A percentile compares a stretch with the other conserved stretches of the same genome.
phyloP scores from a whole-genome alignment of 2,113 vertebrate genomes.

The Lathamus discolor region DNA sequence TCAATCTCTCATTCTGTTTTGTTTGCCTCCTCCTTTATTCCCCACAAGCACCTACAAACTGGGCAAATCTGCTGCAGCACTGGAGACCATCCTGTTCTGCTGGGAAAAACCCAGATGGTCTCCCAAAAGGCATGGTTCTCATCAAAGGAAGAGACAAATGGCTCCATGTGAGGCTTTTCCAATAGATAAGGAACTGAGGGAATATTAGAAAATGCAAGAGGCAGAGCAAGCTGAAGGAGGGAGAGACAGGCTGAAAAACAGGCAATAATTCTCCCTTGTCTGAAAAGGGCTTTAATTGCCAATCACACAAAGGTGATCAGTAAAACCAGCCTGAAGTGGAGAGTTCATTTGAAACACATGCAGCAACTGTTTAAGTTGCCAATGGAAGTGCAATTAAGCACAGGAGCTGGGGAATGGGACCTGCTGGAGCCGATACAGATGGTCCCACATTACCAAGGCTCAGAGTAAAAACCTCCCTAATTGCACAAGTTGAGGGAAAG shows the following conservation, averaged over 20 bases:
- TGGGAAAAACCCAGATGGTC: conserved; percentile 7
- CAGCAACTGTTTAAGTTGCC: not conserved
- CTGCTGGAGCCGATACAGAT: not conserved
- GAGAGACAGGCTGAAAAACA: not conserved
- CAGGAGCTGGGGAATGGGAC: not conserved
- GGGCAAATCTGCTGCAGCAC: not conserved
- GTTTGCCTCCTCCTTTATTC: not conserved
- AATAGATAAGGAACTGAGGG: not conserved
- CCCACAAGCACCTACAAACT: not conserved
- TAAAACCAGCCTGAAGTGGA: conserved; percentile 18
- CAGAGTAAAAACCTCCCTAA: not conserved
- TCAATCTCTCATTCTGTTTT: not conserved
- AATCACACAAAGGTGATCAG: conserved; percentile 26
- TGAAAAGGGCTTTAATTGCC: conserved; percentile 37
- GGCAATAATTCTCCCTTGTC: not conserved
- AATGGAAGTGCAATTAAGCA: conserved; percentile 23
- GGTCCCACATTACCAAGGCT: not conserved
- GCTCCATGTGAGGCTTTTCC: not conserved
- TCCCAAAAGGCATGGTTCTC: not conserved
- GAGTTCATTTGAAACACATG: conserved; percentile 25
- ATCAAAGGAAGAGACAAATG: not conserved
- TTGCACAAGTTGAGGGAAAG: not conserved
- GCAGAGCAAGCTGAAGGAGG: not conserved
- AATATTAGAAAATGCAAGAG: not conserved
- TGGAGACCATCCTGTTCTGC: not conserved